Conservation (phyloP, 30 jellyfish, hydroid and myxozoan genomes). For the Nemopilema nomurai region DNA sequence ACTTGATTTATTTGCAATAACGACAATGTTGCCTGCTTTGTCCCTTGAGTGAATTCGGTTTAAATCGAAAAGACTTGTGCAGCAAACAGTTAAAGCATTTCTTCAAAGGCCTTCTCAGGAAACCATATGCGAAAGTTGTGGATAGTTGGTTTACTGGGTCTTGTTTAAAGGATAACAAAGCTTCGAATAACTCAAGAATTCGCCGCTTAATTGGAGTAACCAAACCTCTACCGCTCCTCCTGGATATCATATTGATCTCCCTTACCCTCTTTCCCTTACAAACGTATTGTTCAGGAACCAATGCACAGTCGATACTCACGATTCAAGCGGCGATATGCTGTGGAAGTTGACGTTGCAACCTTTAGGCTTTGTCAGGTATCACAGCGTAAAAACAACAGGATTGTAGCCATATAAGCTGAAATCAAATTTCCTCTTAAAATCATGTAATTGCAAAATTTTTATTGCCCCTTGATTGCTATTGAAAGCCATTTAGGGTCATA, state of each 20-base stretch:
- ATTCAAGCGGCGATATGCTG: background rate
- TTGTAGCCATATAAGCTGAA: background rate
- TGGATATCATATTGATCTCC: background rate
- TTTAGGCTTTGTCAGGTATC: background rate
- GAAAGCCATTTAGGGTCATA: background rate
- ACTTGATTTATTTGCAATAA: background rate
- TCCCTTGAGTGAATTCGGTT: background rate
- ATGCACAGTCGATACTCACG: background rate
- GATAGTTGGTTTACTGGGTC: background rate
- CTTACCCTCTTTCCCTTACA: background rate
- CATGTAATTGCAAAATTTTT: background rate
- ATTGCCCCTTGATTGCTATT: background rate
- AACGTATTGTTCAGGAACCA: background rate
- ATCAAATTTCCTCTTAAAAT: background rate
- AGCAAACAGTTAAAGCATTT: background rate
- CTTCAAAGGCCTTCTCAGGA: background rate
- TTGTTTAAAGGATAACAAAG: background rate
- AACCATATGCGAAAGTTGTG: background rate
- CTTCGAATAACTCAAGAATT: background rate
- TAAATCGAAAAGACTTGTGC: background rate
- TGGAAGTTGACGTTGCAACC: background rate
- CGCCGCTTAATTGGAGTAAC: background rate
- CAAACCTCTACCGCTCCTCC: background rate
- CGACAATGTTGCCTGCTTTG: background rate
- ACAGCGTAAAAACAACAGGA: background rate